Percentiles rank a stretch among this genome's conserved stretches.
Evolutionary conservation across 2,113 vertebrate species (phyloP).

Genomic region (Sialia sialis): DNA sequence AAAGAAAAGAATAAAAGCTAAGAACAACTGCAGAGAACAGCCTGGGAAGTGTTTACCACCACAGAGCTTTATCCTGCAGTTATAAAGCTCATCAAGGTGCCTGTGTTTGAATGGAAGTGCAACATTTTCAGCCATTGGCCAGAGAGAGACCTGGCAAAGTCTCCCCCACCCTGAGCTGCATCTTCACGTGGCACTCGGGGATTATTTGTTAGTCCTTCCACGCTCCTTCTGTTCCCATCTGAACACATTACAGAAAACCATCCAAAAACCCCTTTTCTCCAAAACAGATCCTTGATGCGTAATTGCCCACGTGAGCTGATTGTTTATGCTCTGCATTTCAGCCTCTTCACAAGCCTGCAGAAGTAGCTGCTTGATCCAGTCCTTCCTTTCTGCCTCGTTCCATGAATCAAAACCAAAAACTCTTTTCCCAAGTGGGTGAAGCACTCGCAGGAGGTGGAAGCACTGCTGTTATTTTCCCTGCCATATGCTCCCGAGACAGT

Average conservation of each 20-base stretch:
- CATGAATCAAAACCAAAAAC: not conserved
- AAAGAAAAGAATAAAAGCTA: not conserved
- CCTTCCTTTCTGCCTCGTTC: not conserved
- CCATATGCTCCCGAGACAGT: conserved; percentile 39
- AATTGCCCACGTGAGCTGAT: not conserved
- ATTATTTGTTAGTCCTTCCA: not conserved
- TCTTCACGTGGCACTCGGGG: not conserved
- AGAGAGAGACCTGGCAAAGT: not conserved
- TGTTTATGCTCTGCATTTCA: conserved; percentile 27
- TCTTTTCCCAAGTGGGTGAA: conserved; percentile 27
- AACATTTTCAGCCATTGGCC: not conserved
- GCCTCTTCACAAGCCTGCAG: conserved; percentile 13
- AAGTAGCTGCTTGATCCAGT: not conserved
- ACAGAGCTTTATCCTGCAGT: not conserved
- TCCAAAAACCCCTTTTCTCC: not conserved
- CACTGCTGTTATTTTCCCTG: conserved; percentile 57
- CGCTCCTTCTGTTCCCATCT: not conserved
- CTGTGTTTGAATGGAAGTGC: conserved; percentile 3
- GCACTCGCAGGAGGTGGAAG: not conserved
- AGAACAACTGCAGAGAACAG: not conserved
- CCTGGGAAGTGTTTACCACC: not conserved
- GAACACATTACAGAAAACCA: not conserved
- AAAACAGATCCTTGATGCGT: not conserved
- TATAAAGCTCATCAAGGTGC: not conserved
- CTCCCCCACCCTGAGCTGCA: not conserved